A percentile compares a stretch with the other conserved stretches of the same genome.
Evolutionary conservation across 2,113 vertebrate species (phyloP).

Genomic region (Agapornis roseicollis): DNA sequence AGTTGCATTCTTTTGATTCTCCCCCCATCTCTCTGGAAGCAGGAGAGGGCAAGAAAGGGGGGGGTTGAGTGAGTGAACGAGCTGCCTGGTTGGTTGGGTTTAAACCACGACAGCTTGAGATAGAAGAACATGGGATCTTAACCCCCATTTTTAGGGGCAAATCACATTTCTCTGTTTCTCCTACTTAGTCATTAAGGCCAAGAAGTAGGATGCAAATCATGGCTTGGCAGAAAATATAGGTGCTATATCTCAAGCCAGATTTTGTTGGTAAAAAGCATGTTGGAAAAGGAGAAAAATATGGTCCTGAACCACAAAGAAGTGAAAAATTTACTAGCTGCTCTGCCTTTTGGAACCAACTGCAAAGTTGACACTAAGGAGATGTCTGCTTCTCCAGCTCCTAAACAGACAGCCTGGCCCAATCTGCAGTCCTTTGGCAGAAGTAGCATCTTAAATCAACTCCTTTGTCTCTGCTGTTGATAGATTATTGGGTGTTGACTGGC

Average conservation of each 20-base stretch:
- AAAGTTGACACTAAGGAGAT: neutral
- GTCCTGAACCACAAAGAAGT: neutral
- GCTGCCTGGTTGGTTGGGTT: no score
- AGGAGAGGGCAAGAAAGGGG: no score
- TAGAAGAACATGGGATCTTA: neutral
- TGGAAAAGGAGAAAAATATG: neutral
- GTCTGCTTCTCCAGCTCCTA: neutral
- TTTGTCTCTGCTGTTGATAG: slow-evolving; percentile 6
- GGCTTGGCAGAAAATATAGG: neutral
- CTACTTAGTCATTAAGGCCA: neutral
- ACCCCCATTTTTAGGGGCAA: neutral
- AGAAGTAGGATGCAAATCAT: neutral
- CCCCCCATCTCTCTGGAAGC: no score
- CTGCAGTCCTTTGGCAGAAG: neutral
- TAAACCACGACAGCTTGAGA: neutral
- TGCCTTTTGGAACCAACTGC: neutral
- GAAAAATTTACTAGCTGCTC: neutral
- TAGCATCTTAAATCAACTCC: slow-evolving; percentile 41
- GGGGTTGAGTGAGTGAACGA: no score
- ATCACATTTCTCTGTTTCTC: neutral
- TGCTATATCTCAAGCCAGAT: neutral
- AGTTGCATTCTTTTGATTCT: no score
- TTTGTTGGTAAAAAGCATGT: neutral
- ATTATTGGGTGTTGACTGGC: neutral
- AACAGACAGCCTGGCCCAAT: neutral